Conservation (phyloP, 2,888 invertebrate species). For the Hesperia comma region DNA sequence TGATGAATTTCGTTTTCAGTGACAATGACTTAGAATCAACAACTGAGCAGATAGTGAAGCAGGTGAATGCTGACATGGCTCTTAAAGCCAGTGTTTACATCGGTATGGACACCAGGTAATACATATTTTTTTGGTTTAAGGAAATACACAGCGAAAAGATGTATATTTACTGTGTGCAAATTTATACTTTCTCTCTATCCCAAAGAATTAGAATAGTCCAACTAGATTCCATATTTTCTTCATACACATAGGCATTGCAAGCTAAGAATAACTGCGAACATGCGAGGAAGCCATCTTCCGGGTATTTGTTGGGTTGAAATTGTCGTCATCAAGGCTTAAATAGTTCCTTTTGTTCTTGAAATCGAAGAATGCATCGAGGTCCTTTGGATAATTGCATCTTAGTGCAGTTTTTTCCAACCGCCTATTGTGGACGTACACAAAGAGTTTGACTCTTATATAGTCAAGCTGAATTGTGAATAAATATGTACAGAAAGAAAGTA, state of each 20-base stretch:
- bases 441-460: neutral
- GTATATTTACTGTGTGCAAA: too few species aligned
- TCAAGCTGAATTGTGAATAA: too few species aligned
- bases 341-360: neutral
- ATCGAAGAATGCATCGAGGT: neutral
- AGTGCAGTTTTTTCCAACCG: neutral
- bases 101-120: constrained; percentile 92
- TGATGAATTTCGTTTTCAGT: constrained; percentile 59
- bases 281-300: constrained; percentile 2
- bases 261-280: neutral
- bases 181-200: too few species aligned
- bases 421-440: neutral
- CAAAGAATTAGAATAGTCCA: too few species aligned
- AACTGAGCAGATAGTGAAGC: constrained; percentile 87
- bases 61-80: constrained; percentile 89
- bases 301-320: neutral
- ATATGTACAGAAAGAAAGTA: too few species aligned
- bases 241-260: neutral
- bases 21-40: constrained; percentile 89
- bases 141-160: neutral
- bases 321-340: neutral
- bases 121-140: neutral
- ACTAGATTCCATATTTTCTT: too few species aligned
- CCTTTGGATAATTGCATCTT: neutral
- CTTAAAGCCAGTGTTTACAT: constrained; percentile 90